Conservation (phyloP, 2,113 vertebrate genomes). For the Colinus virginianus region DNA sequence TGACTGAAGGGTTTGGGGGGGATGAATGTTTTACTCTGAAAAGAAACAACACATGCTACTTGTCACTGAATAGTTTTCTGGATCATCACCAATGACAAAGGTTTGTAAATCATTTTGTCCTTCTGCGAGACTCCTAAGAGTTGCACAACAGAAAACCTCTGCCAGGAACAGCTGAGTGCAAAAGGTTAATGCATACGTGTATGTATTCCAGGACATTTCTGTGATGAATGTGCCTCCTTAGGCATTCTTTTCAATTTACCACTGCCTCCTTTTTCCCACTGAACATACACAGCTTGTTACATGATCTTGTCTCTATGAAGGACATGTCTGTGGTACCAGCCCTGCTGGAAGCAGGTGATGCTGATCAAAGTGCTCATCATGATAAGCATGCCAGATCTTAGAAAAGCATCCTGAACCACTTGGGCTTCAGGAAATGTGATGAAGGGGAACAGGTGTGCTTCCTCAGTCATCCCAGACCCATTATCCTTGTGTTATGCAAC, state of each 20-base stretch:
- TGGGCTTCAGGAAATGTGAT: not conserved
- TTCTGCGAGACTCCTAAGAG: not conserved
- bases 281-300: not conserved
- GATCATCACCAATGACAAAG: not conserved
- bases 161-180: not conserved
- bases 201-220: not conserved
- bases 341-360: not conserved
- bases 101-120: not conserved
- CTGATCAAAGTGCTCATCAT: not conserved
- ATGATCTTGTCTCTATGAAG: not conserved
- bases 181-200: not conserved
- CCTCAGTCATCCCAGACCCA: not conserved
- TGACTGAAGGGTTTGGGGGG: not conserved
- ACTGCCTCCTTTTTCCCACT: not conserved
- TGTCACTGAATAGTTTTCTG: not conserved
- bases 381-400: not conserved
- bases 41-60: not conserved
- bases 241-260: not conserved
- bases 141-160: accelerated
- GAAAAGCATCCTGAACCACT: not conserved
- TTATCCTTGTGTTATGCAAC: not conserved
- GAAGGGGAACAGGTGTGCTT: not conserved
- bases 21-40: not conserved
- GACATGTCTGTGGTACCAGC: not conserved
- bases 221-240: not conserved